A percentile compares a stretch with the other conserved stretches of the same genome.
phyloP scores from a whole-genome alignment of 1,140 invertebrate species.

The Babylonia areolata region DNA sequence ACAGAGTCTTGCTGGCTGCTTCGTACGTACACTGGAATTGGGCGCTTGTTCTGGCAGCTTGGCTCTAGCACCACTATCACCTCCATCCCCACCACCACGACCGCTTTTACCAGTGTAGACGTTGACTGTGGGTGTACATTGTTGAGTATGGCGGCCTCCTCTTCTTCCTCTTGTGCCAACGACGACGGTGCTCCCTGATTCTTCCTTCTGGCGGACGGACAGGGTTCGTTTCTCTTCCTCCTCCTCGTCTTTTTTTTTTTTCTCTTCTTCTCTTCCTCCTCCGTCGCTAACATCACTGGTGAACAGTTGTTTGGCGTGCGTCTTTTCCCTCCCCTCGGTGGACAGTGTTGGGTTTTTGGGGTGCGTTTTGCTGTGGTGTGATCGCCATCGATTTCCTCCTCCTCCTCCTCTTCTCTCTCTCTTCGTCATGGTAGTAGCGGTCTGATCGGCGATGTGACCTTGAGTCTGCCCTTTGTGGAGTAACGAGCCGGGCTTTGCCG shows the following conservation, averaged over 20 bases:
- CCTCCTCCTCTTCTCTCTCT: not conserved
- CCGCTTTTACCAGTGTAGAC: constrained; percentile 6
- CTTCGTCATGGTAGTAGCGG: not conserved
- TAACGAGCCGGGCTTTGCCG: not conserved
- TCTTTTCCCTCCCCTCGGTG: not conserved
- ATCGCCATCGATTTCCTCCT: not conserved
- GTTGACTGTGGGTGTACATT: not conserved
- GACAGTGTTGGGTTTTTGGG: not conserved
- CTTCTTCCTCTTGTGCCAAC: not conserved
- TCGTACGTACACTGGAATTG: not conserved
- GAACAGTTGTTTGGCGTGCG: not conserved
- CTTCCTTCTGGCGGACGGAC: not conserved
- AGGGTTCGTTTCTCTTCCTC: not conserved
- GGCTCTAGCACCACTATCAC: not conserved
- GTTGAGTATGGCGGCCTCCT: constrained; percentile 18
- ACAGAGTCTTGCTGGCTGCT: no score
- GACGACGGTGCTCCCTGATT: not conserved
- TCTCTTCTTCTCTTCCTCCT: no score
- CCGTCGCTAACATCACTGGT: no score
- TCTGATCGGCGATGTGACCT: constrained; percentile 1
- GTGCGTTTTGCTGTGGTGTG: constrained; percentile 3
- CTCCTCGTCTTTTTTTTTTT: not conserved
- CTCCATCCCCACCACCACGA: not conserved
- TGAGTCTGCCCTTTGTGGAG: constrained; percentile 17
- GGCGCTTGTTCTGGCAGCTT: not conserved